Evolutionary conservation across 1,140 invertebrate species (phyloP).

Genomic region (Chrysomallon squamiferum): DNA sequence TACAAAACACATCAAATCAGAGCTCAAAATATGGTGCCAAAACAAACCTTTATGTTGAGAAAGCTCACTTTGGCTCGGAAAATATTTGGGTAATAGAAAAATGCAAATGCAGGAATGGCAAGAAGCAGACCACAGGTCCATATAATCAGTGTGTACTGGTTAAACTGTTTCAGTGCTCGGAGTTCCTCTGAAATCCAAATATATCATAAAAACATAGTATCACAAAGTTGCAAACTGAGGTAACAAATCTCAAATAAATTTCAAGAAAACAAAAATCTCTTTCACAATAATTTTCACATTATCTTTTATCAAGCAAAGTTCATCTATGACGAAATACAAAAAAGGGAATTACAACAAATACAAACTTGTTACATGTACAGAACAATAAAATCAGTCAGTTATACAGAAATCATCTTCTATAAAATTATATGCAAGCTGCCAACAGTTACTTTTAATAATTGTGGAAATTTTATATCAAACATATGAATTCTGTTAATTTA

Average conservation of each 20-base stretch:
- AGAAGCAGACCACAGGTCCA: slow-evolving; percentile 4
- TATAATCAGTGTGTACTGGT: slow-evolving; percentile 2
- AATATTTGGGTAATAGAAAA: background rate
- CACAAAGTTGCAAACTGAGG: background rate
- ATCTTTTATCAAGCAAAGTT: background rate
- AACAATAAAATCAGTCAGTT: too few relatives aligned
- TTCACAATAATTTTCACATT: background rate
- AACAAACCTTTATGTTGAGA: slow-evolving; percentile 6
- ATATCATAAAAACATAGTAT: background rate
- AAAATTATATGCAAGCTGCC: too few relatives aligned
- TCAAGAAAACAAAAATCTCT: background rate
- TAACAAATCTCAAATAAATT: background rate
- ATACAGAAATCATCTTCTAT: too few relatives aligned
- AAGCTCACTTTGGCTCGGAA: slow-evolving; percentile 2
- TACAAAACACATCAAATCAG: background rate
- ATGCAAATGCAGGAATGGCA: background rate
- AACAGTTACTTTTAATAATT: too few relatives aligned
- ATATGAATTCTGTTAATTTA: too few relatives aligned
- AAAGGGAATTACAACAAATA: background rate
- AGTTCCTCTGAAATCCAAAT: slow-evolving; percentile 3
- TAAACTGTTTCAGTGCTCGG: background rate
- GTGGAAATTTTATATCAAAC: too few relatives aligned
- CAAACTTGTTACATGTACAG: background rate
- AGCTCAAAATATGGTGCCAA: background rate
- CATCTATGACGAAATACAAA: background rate